phyloP scores from a whole-genome alignment of 2,797 vertebrate genomes.

The Tachyglossus aculeatus region DNA sequence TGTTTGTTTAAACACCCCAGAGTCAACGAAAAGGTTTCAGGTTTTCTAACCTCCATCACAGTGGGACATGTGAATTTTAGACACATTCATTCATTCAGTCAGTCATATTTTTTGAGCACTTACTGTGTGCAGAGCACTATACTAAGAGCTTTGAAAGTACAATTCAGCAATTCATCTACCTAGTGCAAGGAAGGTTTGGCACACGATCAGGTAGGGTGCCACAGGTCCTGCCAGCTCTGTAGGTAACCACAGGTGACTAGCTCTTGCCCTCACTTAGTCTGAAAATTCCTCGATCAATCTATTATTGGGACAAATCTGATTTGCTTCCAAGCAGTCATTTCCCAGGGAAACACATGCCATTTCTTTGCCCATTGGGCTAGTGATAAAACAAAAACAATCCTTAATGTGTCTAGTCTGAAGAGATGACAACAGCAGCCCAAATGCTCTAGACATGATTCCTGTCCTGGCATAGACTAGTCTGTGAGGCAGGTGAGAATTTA shows the following conservation, averaged over 20 bases:
- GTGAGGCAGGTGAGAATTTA: neutral
- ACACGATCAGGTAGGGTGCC: fast-evolving
- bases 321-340: neutral
- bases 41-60: no score
- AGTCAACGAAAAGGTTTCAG: neutral
- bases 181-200: no score
- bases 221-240: fast-evolving
- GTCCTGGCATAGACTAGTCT: neutral
- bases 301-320: neutral
- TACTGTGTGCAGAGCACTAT: no score
- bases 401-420: neutral
- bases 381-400: neutral
- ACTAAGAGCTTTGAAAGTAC: no score
- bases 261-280: fast-evolving
- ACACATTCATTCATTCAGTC: no score
- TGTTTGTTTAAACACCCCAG: neutral
- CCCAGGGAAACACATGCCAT: neutral
- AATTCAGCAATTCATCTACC: no score
- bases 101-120: no score
- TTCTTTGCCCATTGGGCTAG: neutral
- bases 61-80: no score
- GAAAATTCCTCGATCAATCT: neutral
- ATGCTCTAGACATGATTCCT: neutral
- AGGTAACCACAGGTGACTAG: neutral
- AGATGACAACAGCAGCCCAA: neutral